These are phyloP conservation scores for Lutjanus argentimaculatus DNA, from an alignment of 2,797 vertebrate species.

Conservation along the genomic window DNA sequence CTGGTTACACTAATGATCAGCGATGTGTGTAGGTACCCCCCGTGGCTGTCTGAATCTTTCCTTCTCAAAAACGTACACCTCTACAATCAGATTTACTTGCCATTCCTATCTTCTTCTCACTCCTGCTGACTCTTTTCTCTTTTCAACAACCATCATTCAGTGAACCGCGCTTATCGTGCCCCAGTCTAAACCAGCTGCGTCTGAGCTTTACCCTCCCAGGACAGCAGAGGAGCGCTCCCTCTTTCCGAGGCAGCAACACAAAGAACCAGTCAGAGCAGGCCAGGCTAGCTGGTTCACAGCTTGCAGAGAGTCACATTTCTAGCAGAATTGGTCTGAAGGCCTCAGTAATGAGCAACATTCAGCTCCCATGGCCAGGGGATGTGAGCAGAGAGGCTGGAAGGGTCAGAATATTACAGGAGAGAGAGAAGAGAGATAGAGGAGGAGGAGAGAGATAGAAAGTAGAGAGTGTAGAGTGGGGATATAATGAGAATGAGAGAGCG, in stretches of 20 bases:
- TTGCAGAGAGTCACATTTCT: constrained; percentile 51
- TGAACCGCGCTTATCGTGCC: constrained; percentile 45
- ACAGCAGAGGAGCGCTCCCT: constrained; percentile 33
- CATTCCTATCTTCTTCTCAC: constrained; percentile 10
- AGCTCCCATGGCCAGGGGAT: constrained; percentile 53
- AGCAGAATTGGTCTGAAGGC: constrained; percentile 66
- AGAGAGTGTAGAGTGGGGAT: constrained; percentile 40
- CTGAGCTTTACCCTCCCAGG: constrained; percentile 53
- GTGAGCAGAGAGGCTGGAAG: constrained; percentile 52
- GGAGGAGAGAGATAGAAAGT: constrained; percentile 41
- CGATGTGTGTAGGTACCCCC: not conserved
- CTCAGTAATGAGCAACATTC: constrained; percentile 71
- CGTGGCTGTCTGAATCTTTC: constrained; percentile 19
- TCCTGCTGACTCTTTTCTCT: constrained; percentile 13
- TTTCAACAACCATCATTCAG: constrained; percentile 36
- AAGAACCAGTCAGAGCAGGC: constrained; percentile 57
- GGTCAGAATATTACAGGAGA: constrained; percentile 50
- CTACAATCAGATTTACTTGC: constrained; percentile 21
- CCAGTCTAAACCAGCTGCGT: constrained; percentile 50
- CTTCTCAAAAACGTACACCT: constrained; percentile 7
- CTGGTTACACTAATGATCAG: constrained; percentile 39
- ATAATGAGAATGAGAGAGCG: constrained; percentile 64
- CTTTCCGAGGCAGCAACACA: constrained; percentile 62
- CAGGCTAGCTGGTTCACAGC: constrained; percentile 64
- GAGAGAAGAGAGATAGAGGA: constrained; percentile 42